Evolutionary conservation across 2,888 invertebrate species (phyloP).

Genomic region (Uropetala carovei): DNA sequence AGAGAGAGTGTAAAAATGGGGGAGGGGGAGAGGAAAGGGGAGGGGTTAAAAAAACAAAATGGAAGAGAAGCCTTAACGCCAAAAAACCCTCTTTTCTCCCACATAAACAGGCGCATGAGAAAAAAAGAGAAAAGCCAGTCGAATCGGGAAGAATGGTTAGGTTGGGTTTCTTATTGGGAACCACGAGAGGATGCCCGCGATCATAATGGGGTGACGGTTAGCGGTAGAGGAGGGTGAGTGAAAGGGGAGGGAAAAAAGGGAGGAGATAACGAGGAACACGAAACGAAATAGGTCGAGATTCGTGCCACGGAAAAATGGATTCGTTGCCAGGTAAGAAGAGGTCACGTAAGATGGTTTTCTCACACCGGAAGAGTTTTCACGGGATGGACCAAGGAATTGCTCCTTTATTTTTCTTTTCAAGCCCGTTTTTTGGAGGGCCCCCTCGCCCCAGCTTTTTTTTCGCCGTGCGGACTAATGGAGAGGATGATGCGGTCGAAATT

Average conservation of each 20-base stretch:
- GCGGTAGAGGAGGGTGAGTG: constrained; percentile 68
- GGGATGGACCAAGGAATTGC: background rate
- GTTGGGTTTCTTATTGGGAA: background rate
- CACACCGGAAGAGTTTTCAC: background rate
- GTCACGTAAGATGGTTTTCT: constrained; percentile 14
- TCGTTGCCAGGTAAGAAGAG: background rate
- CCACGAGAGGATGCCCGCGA: background rate
- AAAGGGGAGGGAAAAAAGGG: constrained; percentile 66
- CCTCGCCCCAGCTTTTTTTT: too few relatives aligned
- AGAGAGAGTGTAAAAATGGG: background rate
- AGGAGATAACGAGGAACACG: background rate
- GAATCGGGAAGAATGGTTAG: background rate
- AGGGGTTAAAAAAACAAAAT: background rate
- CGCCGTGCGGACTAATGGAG: background rate
- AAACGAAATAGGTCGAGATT: background rate
- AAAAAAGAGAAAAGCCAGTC: background rate
- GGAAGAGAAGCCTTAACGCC: background rate
- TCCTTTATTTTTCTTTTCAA: constrained; percentile 8
- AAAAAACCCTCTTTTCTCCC: background rate
- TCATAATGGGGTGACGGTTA: constrained; percentile 33
- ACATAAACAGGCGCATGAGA: background rate
- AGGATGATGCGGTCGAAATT: constrained; percentile 27
- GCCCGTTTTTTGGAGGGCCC: too few relatives aligned
- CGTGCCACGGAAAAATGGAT: constrained; percentile 18
- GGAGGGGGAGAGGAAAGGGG: background rate